Percentiles rank a stretch among this genome's conserved stretches.
Conservation (phyloP, 2,113 vertebrate species). For the Trochalopteron elliotii region DNA sequence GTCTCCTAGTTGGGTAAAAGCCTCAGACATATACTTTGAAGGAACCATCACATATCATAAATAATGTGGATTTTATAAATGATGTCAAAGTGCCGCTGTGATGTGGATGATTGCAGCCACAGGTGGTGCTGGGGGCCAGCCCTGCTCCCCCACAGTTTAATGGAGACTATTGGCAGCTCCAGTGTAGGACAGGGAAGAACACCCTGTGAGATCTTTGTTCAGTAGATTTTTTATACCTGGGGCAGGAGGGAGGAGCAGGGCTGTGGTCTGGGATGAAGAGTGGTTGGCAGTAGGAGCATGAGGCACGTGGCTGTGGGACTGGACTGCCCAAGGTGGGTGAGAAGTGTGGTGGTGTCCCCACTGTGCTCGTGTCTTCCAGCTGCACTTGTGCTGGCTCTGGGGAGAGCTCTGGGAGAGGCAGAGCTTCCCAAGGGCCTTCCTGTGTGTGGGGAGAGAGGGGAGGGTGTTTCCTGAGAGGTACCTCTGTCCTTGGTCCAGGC, state of each 20-base stretch:
- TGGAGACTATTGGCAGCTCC: not conserved
- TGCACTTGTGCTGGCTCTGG: not conserved
- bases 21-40: not conserved
- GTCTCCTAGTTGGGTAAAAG: not conserved
- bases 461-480: not conserved
- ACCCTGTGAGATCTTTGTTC: too few relatives aligned
- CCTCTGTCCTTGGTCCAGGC: not conserved
- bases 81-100: not conserved
- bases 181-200: not conserved
- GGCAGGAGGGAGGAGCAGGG: not conserved
- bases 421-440: rapidly evolving
- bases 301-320: not conserved
- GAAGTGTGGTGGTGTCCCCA: rapidly evolving
- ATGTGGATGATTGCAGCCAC: not conserved
- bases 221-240: not conserved
- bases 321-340: not conserved
- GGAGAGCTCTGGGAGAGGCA: not conserved
- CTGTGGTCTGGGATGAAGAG: not conserved
- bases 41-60: not conserved
- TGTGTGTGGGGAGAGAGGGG: not conserved
- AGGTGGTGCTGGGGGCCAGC: not conserved
- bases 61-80: not conserved
- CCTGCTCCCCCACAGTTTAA: not conserved
- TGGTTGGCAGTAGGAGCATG: rapidly evolving
- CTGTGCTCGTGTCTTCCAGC: rapidly evolving